Conservation (phyloP, 1,140 invertebrate species). For the Goniozus legneri region DNA sequence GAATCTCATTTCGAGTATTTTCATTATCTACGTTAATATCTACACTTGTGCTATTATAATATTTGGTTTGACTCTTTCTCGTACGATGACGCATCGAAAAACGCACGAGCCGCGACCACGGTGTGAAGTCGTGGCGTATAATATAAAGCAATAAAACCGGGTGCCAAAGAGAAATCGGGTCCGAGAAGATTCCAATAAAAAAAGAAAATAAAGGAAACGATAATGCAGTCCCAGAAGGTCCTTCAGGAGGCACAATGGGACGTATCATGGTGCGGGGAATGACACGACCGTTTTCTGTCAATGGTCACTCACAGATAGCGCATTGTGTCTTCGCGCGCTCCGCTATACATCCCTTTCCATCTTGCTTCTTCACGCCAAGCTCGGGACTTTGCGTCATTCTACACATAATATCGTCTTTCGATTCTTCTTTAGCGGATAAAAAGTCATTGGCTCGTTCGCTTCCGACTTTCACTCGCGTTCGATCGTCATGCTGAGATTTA, state of each 20-base stretch:
- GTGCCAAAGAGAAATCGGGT: constrained; percentile 24
- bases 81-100: background rate
- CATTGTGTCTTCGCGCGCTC: constrained; percentile 25
- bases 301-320: constrained; percentile 32
- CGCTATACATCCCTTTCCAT: too few species aligned
- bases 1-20: too few species aligned
- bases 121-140: background rate
- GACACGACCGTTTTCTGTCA: constrained; percentile 39
- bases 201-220: background rate
- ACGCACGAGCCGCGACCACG: background rate
- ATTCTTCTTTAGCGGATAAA: too few species aligned
- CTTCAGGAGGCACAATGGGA: constrained; percentile 34
- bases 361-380: too few species aligned
- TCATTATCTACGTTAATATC: too few species aligned
- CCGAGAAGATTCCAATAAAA: too few species aligned
- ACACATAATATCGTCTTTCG: background rate
- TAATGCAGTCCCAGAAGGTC: constrained; percentile 34
- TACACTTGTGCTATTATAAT: too few species aligned
- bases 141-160: constrained; percentile 9
- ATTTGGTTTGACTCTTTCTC: too few species aligned
- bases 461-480: too few species aligned
- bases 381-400: constrained; percentile 8
- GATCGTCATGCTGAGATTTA: too few species aligned
- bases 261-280: constrained; percentile 40
- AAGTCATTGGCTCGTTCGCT: too few species aligned